These are phyloP conservation scores for Mesorhabditis spiculigera DNA, from an alignment of 2,888 invertebrate species.

Conservation along the genomic window DNA sequence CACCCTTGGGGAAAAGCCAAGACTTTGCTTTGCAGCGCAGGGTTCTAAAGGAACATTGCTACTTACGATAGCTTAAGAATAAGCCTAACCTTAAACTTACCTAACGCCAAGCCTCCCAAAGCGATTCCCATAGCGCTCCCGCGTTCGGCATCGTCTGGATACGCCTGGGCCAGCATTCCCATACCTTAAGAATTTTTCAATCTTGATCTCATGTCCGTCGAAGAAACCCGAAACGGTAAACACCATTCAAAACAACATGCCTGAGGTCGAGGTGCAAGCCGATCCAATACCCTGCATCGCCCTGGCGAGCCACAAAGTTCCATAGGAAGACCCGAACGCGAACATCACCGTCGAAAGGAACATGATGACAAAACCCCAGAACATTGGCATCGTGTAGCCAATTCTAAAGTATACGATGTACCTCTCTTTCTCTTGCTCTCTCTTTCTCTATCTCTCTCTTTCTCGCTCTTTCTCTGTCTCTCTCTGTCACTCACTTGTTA, in stretches of 20 bases:
- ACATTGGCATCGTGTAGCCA: constrained; percentile 99
- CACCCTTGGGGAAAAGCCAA: too few species aligned
- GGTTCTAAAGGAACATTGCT: too few species aligned
- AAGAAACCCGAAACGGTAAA: neutral
- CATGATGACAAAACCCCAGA: constrained; percentile 95
- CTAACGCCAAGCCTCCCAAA: constrained; percentile 72
- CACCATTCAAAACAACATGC: too few species aligned
- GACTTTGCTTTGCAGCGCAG: too few species aligned
- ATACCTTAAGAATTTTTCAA: constrained; percentile 78
- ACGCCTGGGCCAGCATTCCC: constrained; percentile 97
- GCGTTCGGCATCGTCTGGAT: constrained; percentile 93
- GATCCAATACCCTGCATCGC: constrained; percentile 97
- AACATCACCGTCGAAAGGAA: constrained; percentile 95
- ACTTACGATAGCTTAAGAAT: too few species aligned
- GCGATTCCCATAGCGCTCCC: constrained; percentile 99
- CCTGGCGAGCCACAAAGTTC: constrained; percentile 86
- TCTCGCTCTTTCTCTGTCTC: neutral
- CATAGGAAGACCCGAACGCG: constrained; percentile 91
- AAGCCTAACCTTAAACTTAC: too few species aligned
- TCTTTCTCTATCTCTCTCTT: neutral
- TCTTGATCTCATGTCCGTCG: too few species aligned
- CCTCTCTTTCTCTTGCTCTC: neutral
- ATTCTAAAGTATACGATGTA: constrained; percentile 74
- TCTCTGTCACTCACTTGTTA: constrained; percentile 73
- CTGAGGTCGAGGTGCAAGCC: constrained; percentile 95